Conservation (phyloP, 2,888 invertebrate species). For the Drosophila mayaguana region DNA sequence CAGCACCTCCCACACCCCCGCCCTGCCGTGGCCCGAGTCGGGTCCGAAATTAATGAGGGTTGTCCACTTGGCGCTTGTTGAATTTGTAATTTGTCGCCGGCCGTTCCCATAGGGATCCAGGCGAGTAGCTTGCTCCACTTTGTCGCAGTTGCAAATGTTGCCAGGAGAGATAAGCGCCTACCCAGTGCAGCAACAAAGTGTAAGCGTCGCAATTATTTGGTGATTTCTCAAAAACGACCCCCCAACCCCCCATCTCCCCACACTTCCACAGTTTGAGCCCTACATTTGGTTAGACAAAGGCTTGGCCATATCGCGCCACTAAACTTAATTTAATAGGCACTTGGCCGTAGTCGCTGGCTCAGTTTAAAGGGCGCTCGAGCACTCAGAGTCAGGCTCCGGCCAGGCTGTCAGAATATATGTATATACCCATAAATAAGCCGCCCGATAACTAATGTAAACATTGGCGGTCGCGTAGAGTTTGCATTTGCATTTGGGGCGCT, state of each 20-base stretch:
- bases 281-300: slow-evolving; percentile 57
- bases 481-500: slow-evolving; percentile 79
- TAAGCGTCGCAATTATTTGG: slow-evolving; percentile 80
- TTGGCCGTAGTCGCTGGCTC: slow-evolving; percentile 63
- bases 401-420: slow-evolving; percentile 28
- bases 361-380: slow-evolving; percentile 65
- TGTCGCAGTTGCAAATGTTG: slow-evolving; percentile 71
- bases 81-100: slow-evolving; percentile 79
- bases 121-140: slow-evolving; percentile 48
- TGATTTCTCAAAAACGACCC: slow-evolving; percentile 67
- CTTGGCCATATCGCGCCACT: slow-evolving; percentile 76
- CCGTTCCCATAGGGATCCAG: slow-evolving; percentile 72
- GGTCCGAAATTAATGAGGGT: slow-evolving; percentile 77
- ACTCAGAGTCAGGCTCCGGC: slow-evolving; percentile 67
- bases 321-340: slow-evolving; percentile 78
- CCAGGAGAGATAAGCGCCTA: slow-evolving; percentile 72
- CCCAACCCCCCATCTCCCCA: no score
- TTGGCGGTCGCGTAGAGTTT: slow-evolving; percentile 59
- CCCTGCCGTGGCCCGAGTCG: neutral
- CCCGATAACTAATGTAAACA: slow-evolving; percentile 82
- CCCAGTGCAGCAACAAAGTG: slow-evolving; percentile 75
- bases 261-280: neutral
- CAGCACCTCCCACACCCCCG: slow-evolving; percentile 7
- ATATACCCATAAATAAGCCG: slow-evolving; percentile 71
- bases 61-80: slow-evolving; percentile 83